A percentile compares a stretch with the other conserved stretches of the same genome.
Conservation (phyloP, 2,113 vertebrate species). For the Pteruthius melanotis region DNA sequence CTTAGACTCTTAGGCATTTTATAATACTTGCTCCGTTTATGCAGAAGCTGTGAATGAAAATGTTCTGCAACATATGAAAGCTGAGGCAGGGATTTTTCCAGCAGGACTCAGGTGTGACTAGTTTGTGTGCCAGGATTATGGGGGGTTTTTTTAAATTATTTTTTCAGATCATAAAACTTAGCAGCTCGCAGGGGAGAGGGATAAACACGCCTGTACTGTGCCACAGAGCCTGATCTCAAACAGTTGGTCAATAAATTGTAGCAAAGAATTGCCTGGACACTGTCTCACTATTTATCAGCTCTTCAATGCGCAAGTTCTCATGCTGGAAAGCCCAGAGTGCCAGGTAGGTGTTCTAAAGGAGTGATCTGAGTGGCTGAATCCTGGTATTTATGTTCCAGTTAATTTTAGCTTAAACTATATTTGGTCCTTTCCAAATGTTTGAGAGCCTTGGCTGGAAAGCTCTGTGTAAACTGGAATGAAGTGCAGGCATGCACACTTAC, state of each 20-base stretch:
- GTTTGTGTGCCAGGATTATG: not conserved
- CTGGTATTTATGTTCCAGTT: not conserved
- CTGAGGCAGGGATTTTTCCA: not conserved
- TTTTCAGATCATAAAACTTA: conserved; percentile 19
- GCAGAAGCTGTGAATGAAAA: conserved; percentile 22
- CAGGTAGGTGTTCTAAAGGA: not conserved
- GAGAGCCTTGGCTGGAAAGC: not conserved
- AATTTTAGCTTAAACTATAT: conserved; percentile 7
- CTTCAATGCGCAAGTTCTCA: not conserved
- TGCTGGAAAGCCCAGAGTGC: not conserved
- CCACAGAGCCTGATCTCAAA: not conserved
- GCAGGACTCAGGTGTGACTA: conserved; percentile 26
- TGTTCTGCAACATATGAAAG: conserved; percentile 28
- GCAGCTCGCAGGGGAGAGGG: not conserved
- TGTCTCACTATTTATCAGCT: not conserved
- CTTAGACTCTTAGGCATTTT: not conserved
- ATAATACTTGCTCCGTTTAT: not conserved
- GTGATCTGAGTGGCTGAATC: not conserved
- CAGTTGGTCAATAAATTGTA: not conserved
- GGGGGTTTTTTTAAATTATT: not conserved
- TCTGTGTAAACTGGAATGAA: not conserved
- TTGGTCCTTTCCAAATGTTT: conserved; percentile 5
- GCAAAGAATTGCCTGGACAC: not conserved
- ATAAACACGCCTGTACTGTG: not conserved
- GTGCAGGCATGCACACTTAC: not conserved